A percentile compares a stretch with the other conserved stretches of the same genome.
phyloP scores from a whole-genome alignment of 2,113 vertebrate species.

The Chaenocephalus aceratus region DNA sequence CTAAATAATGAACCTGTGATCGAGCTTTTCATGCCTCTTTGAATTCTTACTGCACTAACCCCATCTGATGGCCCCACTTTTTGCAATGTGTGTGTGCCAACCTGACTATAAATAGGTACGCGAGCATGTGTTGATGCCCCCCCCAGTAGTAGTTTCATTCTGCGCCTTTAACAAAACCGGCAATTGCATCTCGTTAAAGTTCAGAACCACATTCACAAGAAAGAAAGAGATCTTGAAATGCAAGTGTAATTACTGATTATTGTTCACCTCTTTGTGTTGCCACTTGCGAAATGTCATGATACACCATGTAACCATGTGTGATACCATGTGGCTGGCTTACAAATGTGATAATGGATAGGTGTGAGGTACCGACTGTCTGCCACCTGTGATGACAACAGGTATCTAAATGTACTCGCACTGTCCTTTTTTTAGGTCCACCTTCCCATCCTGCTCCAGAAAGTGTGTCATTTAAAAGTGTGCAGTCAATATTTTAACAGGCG shows the following conservation, averaged over 20 bases:
- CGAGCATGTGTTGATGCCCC: constrained; percentile 43
- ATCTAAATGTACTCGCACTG: constrained; percentile 28
- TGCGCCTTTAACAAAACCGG: not conserved
- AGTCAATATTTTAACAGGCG: constrained; percentile 9
- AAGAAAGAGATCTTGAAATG: not conserved
- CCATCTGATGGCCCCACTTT: constrained; percentile 37
- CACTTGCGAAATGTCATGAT: constrained; percentile 14
- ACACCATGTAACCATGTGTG: not conserved
- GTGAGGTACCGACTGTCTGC: constrained; percentile 38
- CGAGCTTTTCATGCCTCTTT: constrained; percentile 34
- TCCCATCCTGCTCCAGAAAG: constrained; percentile 26
- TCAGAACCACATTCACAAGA: constrained; percentile 5
- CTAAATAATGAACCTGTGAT: constrained; percentile 21
- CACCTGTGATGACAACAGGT: constrained; percentile 54
- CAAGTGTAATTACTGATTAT: constrained; percentile 1
- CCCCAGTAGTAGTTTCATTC: too few relatives aligned
- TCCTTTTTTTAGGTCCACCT: constrained; percentile 34
- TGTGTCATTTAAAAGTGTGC: constrained; percentile 45
- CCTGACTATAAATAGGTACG: constrained; percentile 62
- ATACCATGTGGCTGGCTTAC: constrained; percentile 31
- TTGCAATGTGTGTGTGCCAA: constrained; percentile 24
- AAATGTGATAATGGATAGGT: constrained; percentile 45
- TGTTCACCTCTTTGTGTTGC: constrained; percentile 21
- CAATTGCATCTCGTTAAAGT: not conserved
- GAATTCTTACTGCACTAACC: constrained; percentile 44